phyloP scores from a whole-genome alignment of 2,797 vertebrate genomes.

The Xenopus petersii region DNA sequence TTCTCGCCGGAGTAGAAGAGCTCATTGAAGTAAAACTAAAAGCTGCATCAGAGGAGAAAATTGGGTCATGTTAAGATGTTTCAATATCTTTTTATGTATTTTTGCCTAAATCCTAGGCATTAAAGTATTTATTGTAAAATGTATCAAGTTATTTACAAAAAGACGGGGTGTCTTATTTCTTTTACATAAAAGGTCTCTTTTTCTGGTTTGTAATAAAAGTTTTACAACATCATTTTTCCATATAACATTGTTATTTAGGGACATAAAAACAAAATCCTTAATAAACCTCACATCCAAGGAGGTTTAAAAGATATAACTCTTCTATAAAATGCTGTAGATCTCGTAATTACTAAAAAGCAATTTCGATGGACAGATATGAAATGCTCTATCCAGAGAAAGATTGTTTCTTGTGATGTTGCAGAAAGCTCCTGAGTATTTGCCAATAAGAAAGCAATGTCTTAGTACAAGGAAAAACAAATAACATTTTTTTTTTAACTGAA shows the following conservation, averaged over 20 bases:
- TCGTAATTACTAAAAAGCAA: constrained; percentile 73
- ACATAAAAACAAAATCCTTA: too few species aligned
- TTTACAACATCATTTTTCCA: too few species aligned
- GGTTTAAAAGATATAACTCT: too few species aligned
- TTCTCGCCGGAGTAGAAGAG: constrained; percentile 86
- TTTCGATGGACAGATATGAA: constrained; percentile 86
- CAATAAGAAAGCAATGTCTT: constrained; percentile 87
- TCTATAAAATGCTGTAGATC: too few species aligned
- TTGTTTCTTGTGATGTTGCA: constrained; percentile 59
- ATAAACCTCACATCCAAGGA: too few species aligned
- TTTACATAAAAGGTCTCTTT: not conserved
- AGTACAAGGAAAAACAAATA: constrained; percentile 18
- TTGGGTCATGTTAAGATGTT: constrained; percentile 54
- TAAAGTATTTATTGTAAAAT: constrained; percentile 29
- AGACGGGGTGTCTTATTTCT: not conserved
- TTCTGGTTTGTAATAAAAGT: too few species aligned
- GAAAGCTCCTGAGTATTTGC: constrained; percentile 70
- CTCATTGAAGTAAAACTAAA: constrained; percentile 78
- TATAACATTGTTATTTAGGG: too few species aligned
- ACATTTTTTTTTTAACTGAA: too few species aligned
- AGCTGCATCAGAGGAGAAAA: constrained; percentile 59
- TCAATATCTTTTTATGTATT: constrained; percentile 38
- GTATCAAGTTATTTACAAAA: not conserved
- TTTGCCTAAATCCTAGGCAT: constrained; percentile 14
- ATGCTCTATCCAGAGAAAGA: constrained; percentile 69